phyloP scores from a whole-genome alignment of 2,113 vertebrate genomes.

The Heloderma charlesbogerti region DNA sequence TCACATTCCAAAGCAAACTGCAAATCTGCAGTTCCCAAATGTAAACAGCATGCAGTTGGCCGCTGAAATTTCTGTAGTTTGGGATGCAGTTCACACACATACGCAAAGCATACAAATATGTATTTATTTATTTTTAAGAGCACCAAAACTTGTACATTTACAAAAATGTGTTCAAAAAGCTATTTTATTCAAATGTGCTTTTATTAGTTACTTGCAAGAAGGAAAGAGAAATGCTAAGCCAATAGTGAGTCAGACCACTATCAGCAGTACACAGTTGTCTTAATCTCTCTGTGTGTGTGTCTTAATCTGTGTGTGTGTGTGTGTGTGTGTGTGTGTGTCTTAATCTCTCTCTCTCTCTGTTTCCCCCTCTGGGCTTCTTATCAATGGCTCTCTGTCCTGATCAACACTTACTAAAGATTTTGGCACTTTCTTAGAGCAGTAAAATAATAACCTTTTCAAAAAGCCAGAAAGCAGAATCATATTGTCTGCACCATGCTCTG shows the following conservation, averaged over 20 bases:
- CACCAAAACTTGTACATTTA: too few relatives aligned
- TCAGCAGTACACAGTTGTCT: background rate
- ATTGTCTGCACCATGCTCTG: background rate
- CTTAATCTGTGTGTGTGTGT: too few relatives aligned
- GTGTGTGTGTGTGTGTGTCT: too few relatives aligned
- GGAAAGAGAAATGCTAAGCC: background rate
- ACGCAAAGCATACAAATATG: too few relatives aligned
- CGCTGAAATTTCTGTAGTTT: too few relatives aligned
- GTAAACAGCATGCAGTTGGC: too few relatives aligned
- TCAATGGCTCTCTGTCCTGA: conserved; percentile 19
- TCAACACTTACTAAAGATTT: background rate
- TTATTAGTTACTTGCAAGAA: background rate
- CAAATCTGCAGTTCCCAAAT: too few relatives aligned
- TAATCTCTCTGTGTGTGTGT: background rate
- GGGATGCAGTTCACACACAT: too few relatives aligned
- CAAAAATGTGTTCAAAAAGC: too few relatives aligned
- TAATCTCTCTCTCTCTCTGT: background rate
- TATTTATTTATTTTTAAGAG: too few relatives aligned
- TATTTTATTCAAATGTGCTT: too few relatives aligned
- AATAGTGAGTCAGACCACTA: background rate
- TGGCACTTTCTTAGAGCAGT: background rate
- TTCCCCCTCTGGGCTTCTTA: background rate
- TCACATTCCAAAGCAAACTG: too few relatives aligned
- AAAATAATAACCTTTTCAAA: background rate
- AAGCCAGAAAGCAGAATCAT: background rate